phyloP scores from a whole-genome alignment of 2,888 invertebrate species.

The Aproaerema taeniolella region DNA sequence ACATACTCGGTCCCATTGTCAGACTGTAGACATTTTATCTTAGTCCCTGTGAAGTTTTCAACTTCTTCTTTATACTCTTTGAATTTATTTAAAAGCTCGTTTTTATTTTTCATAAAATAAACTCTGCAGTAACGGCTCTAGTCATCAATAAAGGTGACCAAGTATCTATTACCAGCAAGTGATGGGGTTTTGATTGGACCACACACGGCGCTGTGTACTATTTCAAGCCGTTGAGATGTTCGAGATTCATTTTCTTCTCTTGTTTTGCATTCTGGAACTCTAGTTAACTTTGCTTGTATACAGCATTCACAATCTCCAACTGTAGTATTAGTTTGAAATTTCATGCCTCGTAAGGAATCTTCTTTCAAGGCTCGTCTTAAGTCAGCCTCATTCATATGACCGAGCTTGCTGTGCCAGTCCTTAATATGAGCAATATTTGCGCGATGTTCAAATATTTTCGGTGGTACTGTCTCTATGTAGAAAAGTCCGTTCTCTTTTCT shows the following conservation, averaged over 20 bases:
- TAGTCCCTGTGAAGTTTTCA: slow-evolving; percentile 10
- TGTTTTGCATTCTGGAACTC: slow-evolving; percentile 4
- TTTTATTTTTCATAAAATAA: slow-evolving; percentile 11
- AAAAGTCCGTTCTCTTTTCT: slow-evolving; percentile 7
- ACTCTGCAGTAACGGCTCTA: slow-evolving; percentile 14
- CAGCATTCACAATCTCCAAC: slow-evolving; percentile 7
- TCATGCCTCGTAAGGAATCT: slow-evolving; percentile 6
- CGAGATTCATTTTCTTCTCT: not conserved
- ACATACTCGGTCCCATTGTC: too few relatives aligned
- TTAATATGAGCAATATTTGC: not conserved
- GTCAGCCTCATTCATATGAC: slow-evolving; percentile 9
- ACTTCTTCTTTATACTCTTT: slow-evolving; percentile 12
- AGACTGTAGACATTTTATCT: slow-evolving; percentile 8
- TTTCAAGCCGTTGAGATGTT: slow-evolving; percentile 1
- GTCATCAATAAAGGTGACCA: slow-evolving; percentile 18
- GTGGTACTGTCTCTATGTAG: slow-evolving; percentile 3
- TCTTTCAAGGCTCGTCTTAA: slow-evolving; percentile 9
- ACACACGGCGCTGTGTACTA: slow-evolving; percentile 14
- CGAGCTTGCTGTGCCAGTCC: slow-evolving; percentile 10
- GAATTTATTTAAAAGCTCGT: slow-evolving; percentile 10
- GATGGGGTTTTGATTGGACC: slow-evolving; percentile 8
- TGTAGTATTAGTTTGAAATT: slow-evolving; percentile 1
- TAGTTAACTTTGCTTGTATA: slow-evolving; percentile 12
- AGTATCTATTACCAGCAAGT: slow-evolving; percentile 4
- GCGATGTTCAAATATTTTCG: not conserved